These are phyloP conservation scores for Premnoplex brunnescens DNA, from an alignment of 2,797 vertebrate species.

Conservation along the genomic window DNA sequence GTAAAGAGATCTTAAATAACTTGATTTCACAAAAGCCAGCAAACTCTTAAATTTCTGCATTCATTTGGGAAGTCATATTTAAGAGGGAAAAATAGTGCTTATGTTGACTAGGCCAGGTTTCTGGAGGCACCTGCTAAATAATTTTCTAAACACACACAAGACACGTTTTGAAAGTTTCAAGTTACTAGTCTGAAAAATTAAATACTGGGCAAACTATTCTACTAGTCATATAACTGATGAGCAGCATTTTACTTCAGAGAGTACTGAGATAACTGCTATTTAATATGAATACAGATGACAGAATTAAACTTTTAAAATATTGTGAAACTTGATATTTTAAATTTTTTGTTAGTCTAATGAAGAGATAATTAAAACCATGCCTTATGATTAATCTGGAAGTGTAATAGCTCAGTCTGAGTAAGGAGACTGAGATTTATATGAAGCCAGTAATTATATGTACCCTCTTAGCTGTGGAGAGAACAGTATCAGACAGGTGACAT, in stretches of 20 bases:
- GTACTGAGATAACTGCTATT: neutral
- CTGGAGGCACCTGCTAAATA: neutral
- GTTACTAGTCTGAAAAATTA: neutral
- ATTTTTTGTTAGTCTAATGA: slow-evolving; percentile 27
- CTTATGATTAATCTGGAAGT: slow-evolving; percentile 15
- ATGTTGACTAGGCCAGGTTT: neutral
- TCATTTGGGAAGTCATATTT: neutral
- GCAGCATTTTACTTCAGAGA: neutral
- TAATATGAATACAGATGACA: neutral
- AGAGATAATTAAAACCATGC: neutral
- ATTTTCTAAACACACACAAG: neutral
- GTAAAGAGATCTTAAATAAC: neutral
- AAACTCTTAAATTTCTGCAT: neutral
- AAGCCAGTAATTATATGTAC: neutral
- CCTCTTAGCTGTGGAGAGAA: neutral
- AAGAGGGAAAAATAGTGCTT: neutral
- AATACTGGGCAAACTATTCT: neutral
- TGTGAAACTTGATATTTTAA: slow-evolving; percentile 4
- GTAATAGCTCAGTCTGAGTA: neutral
- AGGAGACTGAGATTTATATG: neutral
- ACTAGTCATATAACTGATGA: neutral
- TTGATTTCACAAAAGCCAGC: neutral
- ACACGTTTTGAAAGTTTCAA: neutral
- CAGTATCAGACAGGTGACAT: slow-evolving; percentile 5
- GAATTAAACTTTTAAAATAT: slow-evolving; percentile 28